Evolutionary conservation across 2,888 invertebrate genomes (phyloP), one percentile per base, ranked within the genome.

Genomic region (Meloe dianella): DNA sequence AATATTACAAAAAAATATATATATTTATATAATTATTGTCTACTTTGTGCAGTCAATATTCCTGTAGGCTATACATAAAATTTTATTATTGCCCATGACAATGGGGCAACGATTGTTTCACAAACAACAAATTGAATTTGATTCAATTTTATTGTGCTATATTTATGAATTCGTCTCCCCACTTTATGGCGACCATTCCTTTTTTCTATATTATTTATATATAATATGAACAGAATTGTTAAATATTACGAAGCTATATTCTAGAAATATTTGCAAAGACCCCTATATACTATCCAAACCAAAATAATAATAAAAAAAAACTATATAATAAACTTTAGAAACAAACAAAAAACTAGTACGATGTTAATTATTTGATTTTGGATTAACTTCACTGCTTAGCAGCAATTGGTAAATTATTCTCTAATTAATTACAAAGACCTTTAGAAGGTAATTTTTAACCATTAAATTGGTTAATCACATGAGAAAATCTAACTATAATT

Each of bases 11-110:
- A n/a, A n/a, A n/a, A n/a, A n/a, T n/a, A n/a, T n/a, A n/a, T n/a
- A n/a, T n/a, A n/a, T n/a, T n/a, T n/a, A n/a, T 70, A 67, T 70
- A 64, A 65, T 78, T 81, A 81, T 80, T 80, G 79, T 81, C 80
- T 81, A 81, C 78, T 79, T 76, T 81, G 82, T 82, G 82, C 82
- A 83, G 83, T 82, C 82, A 77, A 79, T 78, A 77, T 75, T 51
- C 12, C 22, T 7, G 12, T 24, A 47, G 17, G 22, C 24, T 51
- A 51, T 51, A 51, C 22, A 47, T 20, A 8, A 51, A 24, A 51
- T 12, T 47, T 22, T 2, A 41, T 41, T 5, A 17, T 47, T 22
- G 12, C 22, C 51, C 10, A 10, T 1, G 12, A 10, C 22, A 51
- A 24, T 22, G 22, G 24, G 6, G 17, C 8, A 47, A 20, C 20